Conservation (phyloP, 2,113 vertebrate species). For the Promerops cafer region DNA sequence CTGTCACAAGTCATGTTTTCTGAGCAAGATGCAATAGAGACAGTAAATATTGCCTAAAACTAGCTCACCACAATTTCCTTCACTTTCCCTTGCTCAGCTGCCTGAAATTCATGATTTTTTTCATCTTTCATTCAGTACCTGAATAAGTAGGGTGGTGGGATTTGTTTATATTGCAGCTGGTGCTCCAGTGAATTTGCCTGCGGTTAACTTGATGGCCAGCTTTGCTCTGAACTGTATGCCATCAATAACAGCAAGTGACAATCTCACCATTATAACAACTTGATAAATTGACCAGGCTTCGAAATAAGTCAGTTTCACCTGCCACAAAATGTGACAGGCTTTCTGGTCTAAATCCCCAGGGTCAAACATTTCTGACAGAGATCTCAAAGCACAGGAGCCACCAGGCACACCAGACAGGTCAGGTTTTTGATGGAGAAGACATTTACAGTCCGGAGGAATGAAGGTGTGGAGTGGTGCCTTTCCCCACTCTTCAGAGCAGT, state of each 20-base stretch:
- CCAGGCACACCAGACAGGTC: neutral
- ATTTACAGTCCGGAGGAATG: neutral
- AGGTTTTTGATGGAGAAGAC: neutral
- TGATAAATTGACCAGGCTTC: conserved; percentile 34
- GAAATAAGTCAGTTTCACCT: conserved; percentile 24
- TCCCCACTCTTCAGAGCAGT: neutral
- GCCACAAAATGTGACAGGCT: neutral
- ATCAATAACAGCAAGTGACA: conserved; percentile 35
- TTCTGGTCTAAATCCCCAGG: conserved; percentile 1
- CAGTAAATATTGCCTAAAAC: neutral
- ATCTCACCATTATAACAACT: conserved; percentile 1
- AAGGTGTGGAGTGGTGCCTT: neutral
- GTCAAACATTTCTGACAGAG: conserved; percentile 21
- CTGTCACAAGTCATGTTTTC: neutral
- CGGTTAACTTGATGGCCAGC: neutral
- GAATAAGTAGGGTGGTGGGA: neutral
- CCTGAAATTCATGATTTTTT: neutral
- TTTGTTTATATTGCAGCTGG: neutral
- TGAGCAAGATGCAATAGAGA: neutral
- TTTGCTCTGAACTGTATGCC: neutral
- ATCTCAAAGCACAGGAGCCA: neutral
- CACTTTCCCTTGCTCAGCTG: neutral
- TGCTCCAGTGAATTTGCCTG: neutral
- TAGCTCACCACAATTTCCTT: neutral
- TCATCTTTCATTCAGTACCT: neutral